Base-by-base conservation (phyloP, 2,113 vertebrate genomes). In the Laticauda colubrina region DNA sequence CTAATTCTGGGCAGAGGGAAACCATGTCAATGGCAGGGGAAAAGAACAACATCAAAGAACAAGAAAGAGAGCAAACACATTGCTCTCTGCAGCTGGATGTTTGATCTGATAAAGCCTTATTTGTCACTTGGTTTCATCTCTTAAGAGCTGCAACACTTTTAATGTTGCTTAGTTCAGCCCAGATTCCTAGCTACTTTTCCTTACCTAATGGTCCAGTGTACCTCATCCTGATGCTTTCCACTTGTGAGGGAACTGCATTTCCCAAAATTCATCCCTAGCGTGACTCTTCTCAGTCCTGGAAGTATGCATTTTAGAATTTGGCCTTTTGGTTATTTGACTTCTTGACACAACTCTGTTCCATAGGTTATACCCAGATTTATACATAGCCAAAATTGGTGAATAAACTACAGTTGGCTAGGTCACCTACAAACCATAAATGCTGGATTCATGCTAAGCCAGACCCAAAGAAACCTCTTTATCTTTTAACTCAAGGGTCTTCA, bases 31-130 rank as follows among this genome's bases (percentile, higher is more conserved):
- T 92, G 93, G 93, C 48, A 91, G 85, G 89, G 56, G 91, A 94
- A 95, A 53, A 53, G 89, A 54, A 95, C 86, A 93, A 95, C 93
- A 94, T 96, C 94, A 96, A 96, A 96, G 96, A 23, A 0, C 48
- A 87, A 91, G 0, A 5, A 96, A 94, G 0, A 0, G 48, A 85
- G 29, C n/a, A 56, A 48, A 69, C 43, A 34, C 10, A 1, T 85
- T 95, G 64, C 89, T 89, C 56, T 96, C 95, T 94, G 96, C 88
- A 92, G 90, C 92, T 55, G 0, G 12, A 86, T 91, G 45, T 56
- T 96, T 96, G 95, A 95, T 94, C 93, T 91, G 55, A 11, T 91
- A 86, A 93, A 89, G 94, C 94, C 91, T 9, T 59, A 87, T 89
- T 94, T 0, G 0, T 85, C 69, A 61, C 56, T 55, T 45, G 26